Evolutionary conservation across 2,797 vertebrate species (phyloP), one percentile per base, ranked within the genome.

Genomic region (Microcaecilia unicolor): DNA sequence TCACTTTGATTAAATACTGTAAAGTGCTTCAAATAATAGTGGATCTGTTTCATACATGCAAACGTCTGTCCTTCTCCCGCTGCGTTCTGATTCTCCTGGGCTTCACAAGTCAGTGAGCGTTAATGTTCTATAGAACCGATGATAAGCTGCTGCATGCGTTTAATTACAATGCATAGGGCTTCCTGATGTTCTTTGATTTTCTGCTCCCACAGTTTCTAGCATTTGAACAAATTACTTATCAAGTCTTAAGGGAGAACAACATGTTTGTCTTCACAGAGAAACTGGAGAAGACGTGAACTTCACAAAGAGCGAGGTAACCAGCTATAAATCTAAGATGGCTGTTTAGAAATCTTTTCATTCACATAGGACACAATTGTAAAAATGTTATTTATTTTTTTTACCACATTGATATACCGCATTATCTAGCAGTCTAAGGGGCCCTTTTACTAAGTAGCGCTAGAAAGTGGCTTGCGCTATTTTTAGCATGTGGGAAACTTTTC

Each of bases 151-250:
- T 58, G 56, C 35, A 61, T 46, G 20, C 41, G 25, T 19, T 55
- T 59, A 66, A 68, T 68, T 66, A 61, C 64, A 68, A 64, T 27
- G 56, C 66, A 34, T 22, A 44, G 48, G 45, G 53, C 41, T 49
- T 52, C 33, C 25, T 25, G 57, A 42, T 49, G 33, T 48, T 22
- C 37, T 72, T 58, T 42, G 35, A 51, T 68, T 32, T 38, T 18
- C 31, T 41, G 26, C 5, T 35, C 60, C 55, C 46, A 42, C 39
- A 14, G 34, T 51, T 31, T 28, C 7, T 16, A 34, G 34, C 39
- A 61, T 62, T 41, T 36, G 9, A 49, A 33, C 27, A 49, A 57
- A 44, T 18, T 24, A 34, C 55, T 33, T 52, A 24, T 53, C 49
- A 55, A 49, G 25, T 8, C 23, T n/a, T 32, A 26, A 45, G 29